Conservation (phyloP, 1,140 invertebrate species). For the Formica exsecta region DNA sequence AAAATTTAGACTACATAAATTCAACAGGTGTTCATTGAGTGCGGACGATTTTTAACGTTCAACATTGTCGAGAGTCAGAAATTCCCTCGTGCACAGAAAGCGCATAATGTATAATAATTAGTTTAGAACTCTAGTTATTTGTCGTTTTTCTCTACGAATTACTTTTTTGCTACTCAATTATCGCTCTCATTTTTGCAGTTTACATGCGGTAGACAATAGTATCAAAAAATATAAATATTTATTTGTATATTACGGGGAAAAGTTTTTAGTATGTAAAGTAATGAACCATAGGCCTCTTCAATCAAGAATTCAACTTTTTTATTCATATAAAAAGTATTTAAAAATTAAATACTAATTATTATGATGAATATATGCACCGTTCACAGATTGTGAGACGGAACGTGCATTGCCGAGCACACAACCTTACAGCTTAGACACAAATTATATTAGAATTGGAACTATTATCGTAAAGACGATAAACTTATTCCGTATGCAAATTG, state of each 20-base stretch:
- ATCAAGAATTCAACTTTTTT: neutral
- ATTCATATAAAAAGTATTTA: neutral
- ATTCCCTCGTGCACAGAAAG: neutral
- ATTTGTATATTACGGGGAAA: neutral
- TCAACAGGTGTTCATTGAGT: constrained; percentile 36
- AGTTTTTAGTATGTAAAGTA: neutral
- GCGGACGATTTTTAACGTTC: constrained; percentile 17
- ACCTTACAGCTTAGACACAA: neutral
- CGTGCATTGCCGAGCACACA: neutral
- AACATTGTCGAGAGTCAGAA: constrained; percentile 1
- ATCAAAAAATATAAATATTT: neutral
- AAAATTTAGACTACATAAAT: constrained; percentile 31
- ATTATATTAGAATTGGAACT: constrained; percentile 14
- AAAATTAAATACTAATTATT: neutral
- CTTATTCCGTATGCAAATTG: constrained; percentile 68
- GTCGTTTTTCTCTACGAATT: neutral
- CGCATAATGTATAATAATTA: neutral
- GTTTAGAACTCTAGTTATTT: neutral
- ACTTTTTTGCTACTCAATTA: neutral
- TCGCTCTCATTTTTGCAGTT: neutral
- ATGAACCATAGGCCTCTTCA: neutral
- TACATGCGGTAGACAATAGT: neutral
- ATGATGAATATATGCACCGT: neutral
- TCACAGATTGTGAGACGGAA: neutral
- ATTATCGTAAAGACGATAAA: constrained; percentile 21